These are phyloP conservation scores for Lycopodina hypogea DNA, from an alignment of 37 sponge, comb jelly and placozoan genomes.

Conservation along the genomic window DNA sequence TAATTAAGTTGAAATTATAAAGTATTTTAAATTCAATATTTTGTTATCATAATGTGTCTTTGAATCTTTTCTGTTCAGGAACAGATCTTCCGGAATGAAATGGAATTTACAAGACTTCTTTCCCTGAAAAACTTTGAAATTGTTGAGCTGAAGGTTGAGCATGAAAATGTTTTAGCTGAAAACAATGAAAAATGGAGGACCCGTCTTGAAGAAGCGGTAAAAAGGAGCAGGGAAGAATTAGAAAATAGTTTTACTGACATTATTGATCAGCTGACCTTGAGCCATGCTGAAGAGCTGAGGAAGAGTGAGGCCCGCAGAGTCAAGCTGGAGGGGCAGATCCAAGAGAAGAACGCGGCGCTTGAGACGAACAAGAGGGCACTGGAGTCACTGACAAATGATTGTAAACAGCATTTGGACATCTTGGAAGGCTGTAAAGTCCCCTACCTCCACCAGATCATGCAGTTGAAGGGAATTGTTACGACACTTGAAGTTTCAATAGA, in stretches of 20 bases:
- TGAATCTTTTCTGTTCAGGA: too few relatives aligned
- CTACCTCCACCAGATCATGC: neutral
- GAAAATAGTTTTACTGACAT: neutral
- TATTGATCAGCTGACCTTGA: neutral
- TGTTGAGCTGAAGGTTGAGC: neutral
- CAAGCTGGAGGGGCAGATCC: neutral
- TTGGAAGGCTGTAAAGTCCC: neutral
- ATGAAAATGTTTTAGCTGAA: neutral
- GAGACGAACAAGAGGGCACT: neutral
- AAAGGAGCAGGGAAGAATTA: neutral
- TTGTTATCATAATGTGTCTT: too few relatives aligned
- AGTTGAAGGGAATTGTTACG: neutral
- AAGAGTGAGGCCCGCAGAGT: neutral
- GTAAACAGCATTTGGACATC: slow-evolving; percentile 1
- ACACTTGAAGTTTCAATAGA: too few relatives aligned
- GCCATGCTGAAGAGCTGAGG: neutral
- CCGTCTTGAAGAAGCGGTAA: neutral
- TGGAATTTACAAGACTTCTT: neutral
- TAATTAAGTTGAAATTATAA: too few relatives aligned
- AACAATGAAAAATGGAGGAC: neutral
- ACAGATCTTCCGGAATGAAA: neutral
- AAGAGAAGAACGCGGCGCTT: neutral
- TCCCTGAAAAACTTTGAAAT: neutral
- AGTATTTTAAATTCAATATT: too few relatives aligned
- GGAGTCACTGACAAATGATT: neutral